Percentiles rank a stretch among this genome's conserved stretches.
phyloP scores from a whole-genome alignment of 2,797 vertebrate genomes.

The Paedocypris micromegethes region DNA sequence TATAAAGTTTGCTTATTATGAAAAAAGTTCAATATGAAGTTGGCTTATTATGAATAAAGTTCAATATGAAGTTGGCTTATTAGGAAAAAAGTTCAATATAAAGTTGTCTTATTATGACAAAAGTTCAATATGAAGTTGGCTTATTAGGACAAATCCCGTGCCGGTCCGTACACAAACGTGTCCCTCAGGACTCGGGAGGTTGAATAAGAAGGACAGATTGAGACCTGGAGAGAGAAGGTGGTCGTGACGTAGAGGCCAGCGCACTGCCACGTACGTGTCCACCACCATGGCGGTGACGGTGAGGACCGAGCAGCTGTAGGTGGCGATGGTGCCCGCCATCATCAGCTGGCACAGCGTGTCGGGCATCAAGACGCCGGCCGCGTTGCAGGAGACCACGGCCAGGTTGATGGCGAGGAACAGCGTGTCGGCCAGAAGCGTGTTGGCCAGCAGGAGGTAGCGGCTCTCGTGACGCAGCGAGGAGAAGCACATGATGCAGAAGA shows the following conservation, averaged over 20 bases:
- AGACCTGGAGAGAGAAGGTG: conserved; percentile 57
- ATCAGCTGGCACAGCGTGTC: conserved; percentile 63
- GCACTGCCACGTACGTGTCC: conserved; percentile 75
- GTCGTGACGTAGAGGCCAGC: conserved; percentile 71
- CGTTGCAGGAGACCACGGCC: conserved; percentile 56
- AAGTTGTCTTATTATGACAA: no score
- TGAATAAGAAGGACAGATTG: no score
- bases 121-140: no score
- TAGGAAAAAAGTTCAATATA: no score
- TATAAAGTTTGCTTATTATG: no score
- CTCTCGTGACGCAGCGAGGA: conserved; percentile 66
- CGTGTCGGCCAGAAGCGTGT: conserved; percentile 68
- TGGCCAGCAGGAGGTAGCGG: conserved; percentile 74
- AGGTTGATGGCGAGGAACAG: conserved; percentile 69
- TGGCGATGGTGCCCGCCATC: conserved; percentile 54
- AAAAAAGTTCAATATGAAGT: no score
- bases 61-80: no score
- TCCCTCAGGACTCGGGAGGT: no score
- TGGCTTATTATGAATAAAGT: no score
- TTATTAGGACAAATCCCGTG: no score
- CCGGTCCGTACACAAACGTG: no score
- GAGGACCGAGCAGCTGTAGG: conserved; percentile 68
- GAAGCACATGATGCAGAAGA: conserved; percentile 63
- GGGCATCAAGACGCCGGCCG: conserved; percentile 38
- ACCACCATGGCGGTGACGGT: conserved; percentile 73